Percentiles rank a stretch among this genome's conserved stretches.
These are phyloP conservation scores for Dasysyrphus tricinctus DNA, from an alignment of 2,888 invertebrate species.

Conservation along the genomic window DNA sequence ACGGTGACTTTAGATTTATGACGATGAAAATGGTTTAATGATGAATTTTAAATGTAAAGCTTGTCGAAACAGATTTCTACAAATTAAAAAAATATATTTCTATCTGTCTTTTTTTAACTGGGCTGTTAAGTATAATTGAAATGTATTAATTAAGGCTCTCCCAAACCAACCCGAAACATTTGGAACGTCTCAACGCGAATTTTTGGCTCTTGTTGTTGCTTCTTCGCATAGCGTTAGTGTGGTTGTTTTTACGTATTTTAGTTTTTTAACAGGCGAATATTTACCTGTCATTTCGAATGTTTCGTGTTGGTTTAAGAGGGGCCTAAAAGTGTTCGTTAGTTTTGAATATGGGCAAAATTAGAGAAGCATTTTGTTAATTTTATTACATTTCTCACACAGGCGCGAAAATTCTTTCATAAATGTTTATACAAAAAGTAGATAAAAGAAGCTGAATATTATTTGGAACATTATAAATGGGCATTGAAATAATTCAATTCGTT, in stretches of 20 bases:
- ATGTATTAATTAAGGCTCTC: background rate
- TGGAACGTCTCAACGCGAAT: too few relatives aligned
- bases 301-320: too few relatives aligned
- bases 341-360: background rate
- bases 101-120: background rate
- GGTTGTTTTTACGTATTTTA: too few relatives aligned
- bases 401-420: background rate
- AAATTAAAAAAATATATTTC: background rate
- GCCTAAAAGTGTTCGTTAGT: conserved; percentile 14
- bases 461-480: background rate
- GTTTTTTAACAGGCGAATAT: too few relatives aligned
- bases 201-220: too few relatives aligned
- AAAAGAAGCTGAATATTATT: background rate
- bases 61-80: background rate
- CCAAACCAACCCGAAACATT: too few relatives aligned
- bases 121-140: background rate
- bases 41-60: background rate
- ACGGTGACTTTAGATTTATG: background rate
- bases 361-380: conserved; percentile 17
- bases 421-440: background rate
- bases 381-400: conserved; percentile 14
- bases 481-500: conserved; percentile 9
- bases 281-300: too few relatives aligned
- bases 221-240: too few relatives aligned
- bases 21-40: background rate